phyloP scores from a whole-genome alignment of 2,797 vertebrate species.

The Acrossocheilus wenchowensis region DNA sequence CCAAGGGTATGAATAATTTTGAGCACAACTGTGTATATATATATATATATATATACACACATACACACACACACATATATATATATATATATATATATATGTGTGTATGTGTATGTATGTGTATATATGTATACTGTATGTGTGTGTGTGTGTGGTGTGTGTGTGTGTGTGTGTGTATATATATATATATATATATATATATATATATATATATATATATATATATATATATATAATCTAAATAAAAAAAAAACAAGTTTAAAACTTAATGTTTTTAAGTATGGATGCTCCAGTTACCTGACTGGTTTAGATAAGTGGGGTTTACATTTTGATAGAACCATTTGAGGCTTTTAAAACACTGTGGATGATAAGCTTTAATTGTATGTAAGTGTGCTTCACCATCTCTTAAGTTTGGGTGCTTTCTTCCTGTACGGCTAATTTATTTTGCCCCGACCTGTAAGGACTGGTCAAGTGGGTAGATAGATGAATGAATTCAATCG shows the following conservation, averaged over 20 bases:
- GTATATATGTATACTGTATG: too few species aligned
- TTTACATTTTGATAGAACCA: constrained; percentile 79
- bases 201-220: too few species aligned
- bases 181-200: neutral
- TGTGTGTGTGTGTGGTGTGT: neutral
- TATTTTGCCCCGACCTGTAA: constrained; percentile 55
- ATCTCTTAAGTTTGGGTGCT: constrained; percentile 63
- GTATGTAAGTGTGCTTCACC: constrained; percentile 63
- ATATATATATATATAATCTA: too few species aligned
- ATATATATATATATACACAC: too few species aligned
- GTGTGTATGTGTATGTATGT: too few species aligned
- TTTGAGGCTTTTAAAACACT: constrained; percentile 72
- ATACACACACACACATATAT: too few species aligned
- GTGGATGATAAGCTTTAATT: constrained; percentile 71
- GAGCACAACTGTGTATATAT: neutral
- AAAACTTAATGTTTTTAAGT: constrained; percentile 71
- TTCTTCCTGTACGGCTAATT: constrained; percentile 55
- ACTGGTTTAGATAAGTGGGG: constrained; percentile 77
- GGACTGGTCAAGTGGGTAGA: constrained; percentile 48
- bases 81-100: neutral
- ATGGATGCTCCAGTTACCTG: constrained; percentile 67
- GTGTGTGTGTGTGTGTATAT: too few species aligned
- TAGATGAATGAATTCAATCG: constrained; percentile 26
- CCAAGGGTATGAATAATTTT: too few species aligned
- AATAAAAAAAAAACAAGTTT: constrained; percentile 53